A percentile compares a stretch with the other conserved stretches of the same genome.
Conservation (phyloP, 2,113 vertebrate genomes). For the Haplochromis burtoni region DNA sequence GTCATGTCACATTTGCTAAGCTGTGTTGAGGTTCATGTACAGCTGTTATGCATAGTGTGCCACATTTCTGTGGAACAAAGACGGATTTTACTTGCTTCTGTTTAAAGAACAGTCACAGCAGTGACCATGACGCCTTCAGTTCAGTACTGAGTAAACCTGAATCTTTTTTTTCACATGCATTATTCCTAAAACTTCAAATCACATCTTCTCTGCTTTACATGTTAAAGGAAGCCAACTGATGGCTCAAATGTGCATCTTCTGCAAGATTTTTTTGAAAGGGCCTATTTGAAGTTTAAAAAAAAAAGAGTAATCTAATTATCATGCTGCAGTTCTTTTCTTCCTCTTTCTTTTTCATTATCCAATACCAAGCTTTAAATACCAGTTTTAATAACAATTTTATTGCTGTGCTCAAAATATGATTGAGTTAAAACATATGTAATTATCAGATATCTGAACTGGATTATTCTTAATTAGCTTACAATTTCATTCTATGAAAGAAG, state of each 20-base stretch:
- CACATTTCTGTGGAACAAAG: background rate
- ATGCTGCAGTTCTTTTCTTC: background rate
- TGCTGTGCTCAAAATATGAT: background rate
- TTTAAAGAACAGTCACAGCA: background rate
- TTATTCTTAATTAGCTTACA: background rate
- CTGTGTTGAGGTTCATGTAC: background rate
- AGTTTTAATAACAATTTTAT: background rate
- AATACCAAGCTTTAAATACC: background rate
- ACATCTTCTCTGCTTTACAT: background rate
- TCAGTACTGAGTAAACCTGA: background rate
- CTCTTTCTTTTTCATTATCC: background rate
- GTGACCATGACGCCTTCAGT: background rate
- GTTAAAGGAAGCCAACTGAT: background rate
- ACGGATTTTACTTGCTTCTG: background rate
- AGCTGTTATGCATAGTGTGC: background rate
- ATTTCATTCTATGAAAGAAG: background rate
- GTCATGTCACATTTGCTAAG: conserved; percentile 38
- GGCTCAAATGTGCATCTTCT: background rate
- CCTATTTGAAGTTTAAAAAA: too few species aligned
- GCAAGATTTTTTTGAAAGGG: background rate
- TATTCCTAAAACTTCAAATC: background rate
- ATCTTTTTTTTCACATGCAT: background rate
- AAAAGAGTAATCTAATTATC: background rate
- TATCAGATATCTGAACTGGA: background rate
- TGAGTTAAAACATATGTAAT: background rate